Conservation (phyloP, 2,797 vertebrate species). For the Hemitrygon akajei region DNA sequence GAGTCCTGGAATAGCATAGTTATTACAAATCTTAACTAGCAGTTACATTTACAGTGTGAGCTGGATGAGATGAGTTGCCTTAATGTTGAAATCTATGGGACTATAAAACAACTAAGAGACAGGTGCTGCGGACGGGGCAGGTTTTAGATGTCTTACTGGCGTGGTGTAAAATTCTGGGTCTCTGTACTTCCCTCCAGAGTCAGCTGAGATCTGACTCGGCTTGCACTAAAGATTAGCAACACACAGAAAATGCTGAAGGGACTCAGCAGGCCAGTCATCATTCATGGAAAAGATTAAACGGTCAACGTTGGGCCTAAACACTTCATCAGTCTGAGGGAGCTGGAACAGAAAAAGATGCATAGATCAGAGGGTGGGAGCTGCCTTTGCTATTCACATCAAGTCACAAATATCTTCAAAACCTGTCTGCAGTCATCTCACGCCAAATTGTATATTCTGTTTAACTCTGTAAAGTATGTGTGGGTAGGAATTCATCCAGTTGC, state of each 20-base stretch:
- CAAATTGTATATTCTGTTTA: constrained; percentile 6
- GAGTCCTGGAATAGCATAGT: neutral
- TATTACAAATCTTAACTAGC: neutral
- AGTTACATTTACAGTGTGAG: neutral
- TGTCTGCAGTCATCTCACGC: neutral
- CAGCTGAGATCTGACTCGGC: neutral
- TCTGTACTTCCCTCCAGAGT: neutral
- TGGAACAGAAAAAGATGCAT: neutral
- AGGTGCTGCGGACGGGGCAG: neutral
- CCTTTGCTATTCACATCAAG: neutral
- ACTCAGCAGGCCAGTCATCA: no score
- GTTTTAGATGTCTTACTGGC: neutral
- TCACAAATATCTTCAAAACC: neutral
- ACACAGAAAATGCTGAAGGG: no score
- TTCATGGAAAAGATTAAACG: no score
- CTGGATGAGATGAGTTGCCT: no score
- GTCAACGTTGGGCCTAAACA: no score
- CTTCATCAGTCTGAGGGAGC: neutral
- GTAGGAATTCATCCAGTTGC: no score
- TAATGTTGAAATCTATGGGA: neutral
- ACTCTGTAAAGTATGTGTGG: neutral
- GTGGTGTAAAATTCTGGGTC: neutral
- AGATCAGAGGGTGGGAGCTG: neutral
- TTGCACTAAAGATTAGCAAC: neutral
- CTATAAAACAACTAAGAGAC: neutral